A percentile compares a stretch with the other conserved stretches of the same genome.
Evolutionary conservation across 2,113 vertebrate species (phyloP).

Genomic region (Gambusia holbrooki): DNA sequence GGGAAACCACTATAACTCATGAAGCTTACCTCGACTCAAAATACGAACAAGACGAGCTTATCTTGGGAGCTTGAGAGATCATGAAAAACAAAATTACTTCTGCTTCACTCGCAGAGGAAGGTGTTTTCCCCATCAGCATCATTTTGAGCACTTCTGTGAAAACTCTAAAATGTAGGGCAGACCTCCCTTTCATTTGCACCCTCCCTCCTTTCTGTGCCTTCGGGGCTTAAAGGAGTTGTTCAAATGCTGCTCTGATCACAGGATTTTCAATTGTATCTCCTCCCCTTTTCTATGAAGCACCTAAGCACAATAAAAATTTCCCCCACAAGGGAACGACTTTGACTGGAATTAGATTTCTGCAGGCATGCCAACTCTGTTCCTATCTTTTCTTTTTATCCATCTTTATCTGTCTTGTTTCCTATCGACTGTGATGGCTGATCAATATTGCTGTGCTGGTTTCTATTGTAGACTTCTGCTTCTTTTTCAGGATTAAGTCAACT

Average conservation of each 20-base stretch:
- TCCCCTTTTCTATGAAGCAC: conserved; percentile 1
- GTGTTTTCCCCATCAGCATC: conserved; percentile 35
- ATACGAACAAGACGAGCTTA: conserved; percentile 30
- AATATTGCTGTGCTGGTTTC: conserved; percentile 22
- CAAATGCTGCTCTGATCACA: conserved; percentile 36
- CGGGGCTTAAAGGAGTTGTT: conserved; percentile 55
- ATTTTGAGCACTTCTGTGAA: conserved; percentile 40
- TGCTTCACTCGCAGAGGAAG: conserved; percentile 35
- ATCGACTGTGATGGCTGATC: too few species aligned
- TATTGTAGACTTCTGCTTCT: conserved; percentile 25
- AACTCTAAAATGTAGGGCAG: conserved; percentile 68
- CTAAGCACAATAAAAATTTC: conserved; percentile 11
- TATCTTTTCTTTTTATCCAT: too few species aligned
- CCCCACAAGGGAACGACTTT: conserved; percentile 2
- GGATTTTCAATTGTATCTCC: conserved; percentile 15
- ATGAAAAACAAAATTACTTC: conserved; percentile 39
- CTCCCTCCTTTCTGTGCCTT: conserved; percentile 37
- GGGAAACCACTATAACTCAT: conserved; percentile 20
- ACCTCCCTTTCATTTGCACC: conserved; percentile 45
- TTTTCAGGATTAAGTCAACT: conserved; percentile 50
- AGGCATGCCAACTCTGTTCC: conserved; percentile 7
- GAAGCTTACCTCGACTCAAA: conserved; percentile 19
- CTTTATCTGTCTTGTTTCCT: too few species aligned
- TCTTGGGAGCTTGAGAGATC: conserved; percentile 22
- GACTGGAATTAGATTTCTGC: conserved; percentile 11